These are phyloP conservation scores for Medauroidea extradentata DNA, from an alignment of 1,140 invertebrate species.

Conservation along the genomic window DNA sequence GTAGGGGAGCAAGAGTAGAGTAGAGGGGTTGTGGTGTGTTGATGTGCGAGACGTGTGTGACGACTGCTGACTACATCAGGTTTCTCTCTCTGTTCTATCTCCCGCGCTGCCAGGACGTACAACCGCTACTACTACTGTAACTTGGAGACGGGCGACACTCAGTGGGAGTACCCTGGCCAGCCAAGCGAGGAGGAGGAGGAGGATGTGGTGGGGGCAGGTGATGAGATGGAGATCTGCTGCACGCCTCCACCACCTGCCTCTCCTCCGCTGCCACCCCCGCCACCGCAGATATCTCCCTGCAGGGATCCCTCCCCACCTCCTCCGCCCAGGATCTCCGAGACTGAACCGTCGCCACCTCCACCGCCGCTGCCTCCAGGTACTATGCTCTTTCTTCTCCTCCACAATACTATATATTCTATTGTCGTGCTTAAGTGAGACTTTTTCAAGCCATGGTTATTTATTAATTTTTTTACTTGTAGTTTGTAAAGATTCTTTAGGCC, in stretches of 20 bases:
- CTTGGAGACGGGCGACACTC: slow-evolving; percentile 50
- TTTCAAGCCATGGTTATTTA: no score
- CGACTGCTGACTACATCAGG: slow-evolving; percentile 3
- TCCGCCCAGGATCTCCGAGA: neutral
- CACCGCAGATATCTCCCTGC: slow-evolving; percentile 21
- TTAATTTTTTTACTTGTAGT: no score
- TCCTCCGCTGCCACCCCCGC: slow-evolving; percentile 44
- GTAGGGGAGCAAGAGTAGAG: no score
- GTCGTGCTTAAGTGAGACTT: no score
- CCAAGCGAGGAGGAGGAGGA: neutral
- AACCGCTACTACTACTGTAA: slow-evolving; percentile 67
- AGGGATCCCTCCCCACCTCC: neutral
- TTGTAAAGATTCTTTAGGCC: no score
- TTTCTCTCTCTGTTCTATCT: slow-evolving; percentile 35
- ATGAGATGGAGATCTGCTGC: slow-evolving; percentile 58
- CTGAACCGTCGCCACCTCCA: neutral
- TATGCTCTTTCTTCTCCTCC: neutral
- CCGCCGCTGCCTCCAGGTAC: neutral
- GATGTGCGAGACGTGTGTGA: neutral
- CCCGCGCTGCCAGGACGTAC: slow-evolving; percentile 54
- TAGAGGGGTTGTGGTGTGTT: no score
- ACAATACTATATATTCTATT: no score
- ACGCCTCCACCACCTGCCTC: slow-evolving; percentile 33
- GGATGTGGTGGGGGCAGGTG: slow-evolving; percentile 45
- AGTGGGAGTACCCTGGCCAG: slow-evolving; percentile 63